Percentiles rank a stretch among this genome's conserved stretches.
Evolutionary conservation across 2,888 invertebrate genomes (phyloP).

Genomic region (Sinhomidia bicolor): DNA sequence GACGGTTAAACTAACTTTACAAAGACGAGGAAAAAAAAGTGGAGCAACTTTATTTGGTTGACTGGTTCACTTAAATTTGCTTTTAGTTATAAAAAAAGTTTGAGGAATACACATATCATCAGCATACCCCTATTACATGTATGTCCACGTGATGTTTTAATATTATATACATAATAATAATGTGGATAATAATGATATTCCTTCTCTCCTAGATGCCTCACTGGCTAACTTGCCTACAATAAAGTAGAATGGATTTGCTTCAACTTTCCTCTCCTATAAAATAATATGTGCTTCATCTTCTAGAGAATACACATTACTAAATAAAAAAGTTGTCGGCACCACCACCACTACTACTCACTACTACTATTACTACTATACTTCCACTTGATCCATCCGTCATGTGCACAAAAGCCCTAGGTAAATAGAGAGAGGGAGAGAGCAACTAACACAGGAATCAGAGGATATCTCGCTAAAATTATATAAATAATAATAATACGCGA

Average conservation of each 20-base stretch:
- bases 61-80: conserved; percentile 50
- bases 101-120: neutral
- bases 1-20: conserved; percentile 54
- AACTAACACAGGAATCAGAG: neutral
- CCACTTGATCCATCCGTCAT: conserved; percentile 42
- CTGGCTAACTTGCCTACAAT: neutral
- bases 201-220: neutral
- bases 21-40: conserved; percentile 52
- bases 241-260: neutral
- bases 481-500: neutral
- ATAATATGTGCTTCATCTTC: neutral
- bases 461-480: neutral
- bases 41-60: conserved; percentile 64
- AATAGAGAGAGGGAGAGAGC: neutral
- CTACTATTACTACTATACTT: neutral
- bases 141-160: conserved; percentile 4
- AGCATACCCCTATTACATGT: too few relatives aligned
- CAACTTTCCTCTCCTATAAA: neutral
- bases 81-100: conserved; percentile 44
- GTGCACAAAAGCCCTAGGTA: conserved; percentile 26
- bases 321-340: conserved; percentile 27
- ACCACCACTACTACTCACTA: neutral
- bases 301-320: neutral
- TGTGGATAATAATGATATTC: neutral
- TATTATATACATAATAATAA: neutral